Conservation (phyloP, 2,113 vertebrate genomes). For the Ardeotis arabs region DNA sequence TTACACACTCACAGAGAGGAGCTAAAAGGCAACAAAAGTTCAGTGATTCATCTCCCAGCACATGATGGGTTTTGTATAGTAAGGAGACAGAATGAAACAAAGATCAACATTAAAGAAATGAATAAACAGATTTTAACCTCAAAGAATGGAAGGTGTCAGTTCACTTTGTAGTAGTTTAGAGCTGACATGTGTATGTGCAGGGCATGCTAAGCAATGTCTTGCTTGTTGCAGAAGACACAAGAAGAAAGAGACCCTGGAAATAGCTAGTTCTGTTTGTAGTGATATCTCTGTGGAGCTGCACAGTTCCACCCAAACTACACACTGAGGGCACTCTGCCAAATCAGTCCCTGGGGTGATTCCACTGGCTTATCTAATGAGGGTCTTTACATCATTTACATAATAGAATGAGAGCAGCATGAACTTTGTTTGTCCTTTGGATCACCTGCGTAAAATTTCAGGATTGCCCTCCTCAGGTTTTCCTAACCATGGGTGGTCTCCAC, state of each 20-base stretch:
- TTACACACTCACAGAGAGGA: slow-evolving; percentile 4
- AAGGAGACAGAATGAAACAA: background rate
- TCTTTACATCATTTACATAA: background rate
- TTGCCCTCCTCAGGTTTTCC: background rate
- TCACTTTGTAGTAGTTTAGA: background rate
- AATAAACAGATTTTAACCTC: background rate
- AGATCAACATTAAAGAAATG: background rate
- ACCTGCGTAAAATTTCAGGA: background rate
- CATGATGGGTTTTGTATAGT: background rate
- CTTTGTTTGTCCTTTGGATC: background rate
- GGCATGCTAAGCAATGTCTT: background rate
- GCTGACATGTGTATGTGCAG: background rate
- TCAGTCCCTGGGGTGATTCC: background rate
- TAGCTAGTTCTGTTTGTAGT: background rate
- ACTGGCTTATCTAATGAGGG: background rate
- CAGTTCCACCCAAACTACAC: background rate
- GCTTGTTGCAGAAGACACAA: background rate
- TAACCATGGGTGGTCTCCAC: background rate
- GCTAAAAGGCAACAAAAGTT: slow-evolving; percentile 30
- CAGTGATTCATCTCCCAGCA: background rate
- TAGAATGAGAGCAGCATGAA: background rate
- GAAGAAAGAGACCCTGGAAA: background rate
- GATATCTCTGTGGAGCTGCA: background rate
- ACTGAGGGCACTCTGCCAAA: background rate
- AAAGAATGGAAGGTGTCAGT: background rate